Conservation (phyloP, 2,888 invertebrate species). For the Nomada flava region DNA sequence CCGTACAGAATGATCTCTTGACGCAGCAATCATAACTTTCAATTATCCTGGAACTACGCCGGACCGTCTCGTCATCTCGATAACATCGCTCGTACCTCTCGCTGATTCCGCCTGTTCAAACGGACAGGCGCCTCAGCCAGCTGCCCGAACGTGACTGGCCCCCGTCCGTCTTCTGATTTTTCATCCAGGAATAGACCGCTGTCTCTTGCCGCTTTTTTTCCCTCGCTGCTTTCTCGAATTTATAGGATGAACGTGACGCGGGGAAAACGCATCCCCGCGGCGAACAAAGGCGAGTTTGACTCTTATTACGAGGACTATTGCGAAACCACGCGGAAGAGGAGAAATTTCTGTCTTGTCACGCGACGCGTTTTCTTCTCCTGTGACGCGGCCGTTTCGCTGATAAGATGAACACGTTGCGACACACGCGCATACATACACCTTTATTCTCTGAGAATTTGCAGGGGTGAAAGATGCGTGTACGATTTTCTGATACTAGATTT, state of each 20-base stretch:
- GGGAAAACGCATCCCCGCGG: conserved; percentile 26
- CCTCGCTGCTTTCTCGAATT: not conserved
- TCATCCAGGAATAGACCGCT: conserved; percentile 2
- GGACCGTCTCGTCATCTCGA: conserved; percentile 72
- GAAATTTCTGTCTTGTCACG: conserved; percentile 41
- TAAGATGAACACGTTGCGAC: no score
- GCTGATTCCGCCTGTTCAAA: conserved; percentile 25
- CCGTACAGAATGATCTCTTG: conserved; percentile 28
- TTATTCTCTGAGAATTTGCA: no score
- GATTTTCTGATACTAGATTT: no score
- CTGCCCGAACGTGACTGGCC: conserved; percentile 31
- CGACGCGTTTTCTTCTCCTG: conserved; percentile 12
- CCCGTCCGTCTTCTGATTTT: conserved; percentile 31
- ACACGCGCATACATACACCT: no score
- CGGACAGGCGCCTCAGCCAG: not conserved
- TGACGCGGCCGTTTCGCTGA: not conserved
- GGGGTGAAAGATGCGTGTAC: no score
- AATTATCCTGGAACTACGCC: conserved; percentile 71
- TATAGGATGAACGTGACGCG: conserved; percentile 46
- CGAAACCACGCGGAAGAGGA: conserved; percentile 42
- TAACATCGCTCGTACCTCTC: conserved; percentile 66
- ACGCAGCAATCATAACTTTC: conserved; percentile 71
- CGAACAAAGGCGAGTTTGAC: conserved; percentile 35
- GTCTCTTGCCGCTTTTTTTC: not conserved
- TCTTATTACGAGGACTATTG: conserved; percentile 19